phyloP scores from a whole-genome alignment of 2,888 invertebrate species.

The Tipula unca region DNA sequence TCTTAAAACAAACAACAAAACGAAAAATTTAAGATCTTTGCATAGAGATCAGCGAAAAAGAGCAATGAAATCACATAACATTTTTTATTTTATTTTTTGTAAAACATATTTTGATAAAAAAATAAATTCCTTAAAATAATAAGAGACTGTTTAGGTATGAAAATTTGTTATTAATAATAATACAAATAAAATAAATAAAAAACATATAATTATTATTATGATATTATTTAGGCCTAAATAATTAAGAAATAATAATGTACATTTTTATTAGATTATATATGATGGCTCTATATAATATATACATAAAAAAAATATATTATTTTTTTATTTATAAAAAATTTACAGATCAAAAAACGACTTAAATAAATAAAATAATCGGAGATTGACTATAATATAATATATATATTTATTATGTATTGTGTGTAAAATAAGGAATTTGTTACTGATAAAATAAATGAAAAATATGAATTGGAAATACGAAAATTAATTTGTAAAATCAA shows the following conservation, averaged over 20 bases:
- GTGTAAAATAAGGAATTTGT: neutral
- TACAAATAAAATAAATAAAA: neutral
- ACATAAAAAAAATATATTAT: neutral
- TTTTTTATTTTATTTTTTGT: constrained; percentile 8
- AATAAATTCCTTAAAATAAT: constrained; percentile 8
- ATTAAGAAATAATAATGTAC: constrained; percentile 8
- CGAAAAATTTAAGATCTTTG: neutral
- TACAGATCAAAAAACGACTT: neutral
- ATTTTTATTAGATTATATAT: neutral
- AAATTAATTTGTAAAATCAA: neutral
- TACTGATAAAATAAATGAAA: neutral
- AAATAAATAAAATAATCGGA: neutral
- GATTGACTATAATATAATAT: neutral
- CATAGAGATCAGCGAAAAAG: neutral
- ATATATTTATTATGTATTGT: neutral
- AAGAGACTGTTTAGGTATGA: neutral
- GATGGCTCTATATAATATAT: neutral
- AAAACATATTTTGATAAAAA: neutral
- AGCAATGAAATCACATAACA: constrained; percentile 8
- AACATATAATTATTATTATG: neutral
- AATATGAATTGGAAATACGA: neutral
- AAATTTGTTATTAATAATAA: neutral
- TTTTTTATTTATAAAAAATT: neutral
- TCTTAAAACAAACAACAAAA: neutral
- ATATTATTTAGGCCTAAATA: constrained; percentile 8